Percentiles rank a stretch among this genome's conserved stretches.
These are phyloP conservation scores for Nesogale talazaci DNA, from an alignment of 2,113 vertebrate genomes.

Conservation along the genomic window DNA sequence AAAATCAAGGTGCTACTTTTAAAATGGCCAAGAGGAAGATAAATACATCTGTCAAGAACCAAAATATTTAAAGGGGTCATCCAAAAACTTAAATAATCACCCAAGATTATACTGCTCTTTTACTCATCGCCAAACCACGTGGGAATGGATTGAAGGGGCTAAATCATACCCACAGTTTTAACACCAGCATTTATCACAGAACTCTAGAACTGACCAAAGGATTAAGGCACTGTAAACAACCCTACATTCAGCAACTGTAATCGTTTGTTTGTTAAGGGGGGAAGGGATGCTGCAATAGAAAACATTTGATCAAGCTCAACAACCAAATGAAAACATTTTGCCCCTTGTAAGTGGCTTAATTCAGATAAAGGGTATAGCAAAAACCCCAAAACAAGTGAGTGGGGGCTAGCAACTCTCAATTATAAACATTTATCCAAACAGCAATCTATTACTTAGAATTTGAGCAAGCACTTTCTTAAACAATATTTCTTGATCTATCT, in stretches of 20 bases:
- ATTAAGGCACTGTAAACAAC: constrained; percentile 47
- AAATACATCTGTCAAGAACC: constrained; percentile 44
- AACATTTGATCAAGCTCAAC: constrained; percentile 22
- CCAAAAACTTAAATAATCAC: constrained; percentile 58
- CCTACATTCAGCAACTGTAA: constrained; percentile 23
- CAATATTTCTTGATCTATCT: too few species aligned
- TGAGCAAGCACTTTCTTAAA: constrained; percentile 9
- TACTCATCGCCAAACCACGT: not conserved
- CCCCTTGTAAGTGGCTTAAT: constrained; percentile 2
- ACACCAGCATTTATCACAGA: constrained; percentile 49
- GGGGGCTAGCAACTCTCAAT: not conserved
- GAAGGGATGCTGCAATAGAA: constrained; percentile 42
- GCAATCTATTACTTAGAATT: constrained; percentile 25
- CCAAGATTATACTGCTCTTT: not conserved
- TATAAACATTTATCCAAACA: constrained; percentile 46
- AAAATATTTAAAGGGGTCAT: constrained; percentile 56
- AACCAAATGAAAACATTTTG: constrained; percentile 44
- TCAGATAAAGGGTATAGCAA: constrained; percentile 10
- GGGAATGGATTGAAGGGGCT: constrained; percentile 38
- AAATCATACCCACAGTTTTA: constrained; percentile 52
- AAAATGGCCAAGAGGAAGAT: constrained; percentile 67
- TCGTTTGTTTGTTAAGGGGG: not conserved
- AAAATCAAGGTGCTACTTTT: constrained; percentile 60
- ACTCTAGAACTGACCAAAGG: constrained; percentile 28
- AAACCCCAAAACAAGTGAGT: not conserved